Percentiles rank a stretch among this genome's conserved stretches.
These are phyloP conservation scores for Megaceryle alcyon DNA, from an alignment of 2,797 vertebrate genomes.

Conservation along the genomic window DNA sequence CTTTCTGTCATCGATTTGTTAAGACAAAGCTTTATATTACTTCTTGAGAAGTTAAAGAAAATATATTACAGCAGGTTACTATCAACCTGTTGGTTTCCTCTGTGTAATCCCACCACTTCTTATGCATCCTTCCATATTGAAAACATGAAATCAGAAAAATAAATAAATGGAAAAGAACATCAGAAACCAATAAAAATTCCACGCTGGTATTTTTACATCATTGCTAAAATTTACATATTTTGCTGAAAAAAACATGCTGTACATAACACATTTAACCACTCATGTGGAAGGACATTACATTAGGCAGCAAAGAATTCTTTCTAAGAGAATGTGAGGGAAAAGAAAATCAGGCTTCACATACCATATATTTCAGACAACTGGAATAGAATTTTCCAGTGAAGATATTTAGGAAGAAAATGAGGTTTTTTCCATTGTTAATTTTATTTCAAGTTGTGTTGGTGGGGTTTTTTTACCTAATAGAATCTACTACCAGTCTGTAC, in stretches of 20 bases:
- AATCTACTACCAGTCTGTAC: neutral
- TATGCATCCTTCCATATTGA: neutral
- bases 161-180: neutral
- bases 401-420: neutral
- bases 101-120: neutral
- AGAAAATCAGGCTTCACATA: neutral
- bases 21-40: neutral
- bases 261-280: neutral
- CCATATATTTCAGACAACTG: neutral
- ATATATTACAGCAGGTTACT: neutral
- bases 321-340: neutral
- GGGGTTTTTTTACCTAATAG: neutral
- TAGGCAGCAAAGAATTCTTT: neutral
- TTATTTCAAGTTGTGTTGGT: fast-evolving
- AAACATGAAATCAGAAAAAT: neutral
- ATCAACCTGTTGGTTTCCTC: neutral
- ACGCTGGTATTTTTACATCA: neutral
- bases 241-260: neutral
- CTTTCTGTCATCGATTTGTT: neutral
- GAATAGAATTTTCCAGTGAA: neutral
- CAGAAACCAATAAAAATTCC: neutral
- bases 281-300: fast-evolving
- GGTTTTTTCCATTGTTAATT: neutral
- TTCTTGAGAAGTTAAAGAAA: neutral
- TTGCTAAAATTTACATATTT: neutral